phyloP scores from a whole-genome alignment of 2,888 invertebrate genomes.

The Lasius fuliginosus region DNA sequence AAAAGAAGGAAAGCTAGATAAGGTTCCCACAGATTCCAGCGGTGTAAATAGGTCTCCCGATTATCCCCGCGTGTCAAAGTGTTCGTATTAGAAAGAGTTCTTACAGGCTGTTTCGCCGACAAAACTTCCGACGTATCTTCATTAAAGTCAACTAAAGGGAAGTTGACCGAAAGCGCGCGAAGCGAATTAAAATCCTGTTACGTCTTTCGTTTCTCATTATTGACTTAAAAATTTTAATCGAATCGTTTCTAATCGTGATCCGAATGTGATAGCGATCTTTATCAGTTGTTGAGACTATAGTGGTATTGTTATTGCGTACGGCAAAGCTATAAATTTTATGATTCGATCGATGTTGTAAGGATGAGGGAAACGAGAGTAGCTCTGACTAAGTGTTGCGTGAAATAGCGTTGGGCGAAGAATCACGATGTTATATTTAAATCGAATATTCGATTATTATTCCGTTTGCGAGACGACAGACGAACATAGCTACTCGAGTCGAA shows the following conservation, averaged over 20 bases:
- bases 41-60: slow-evolving; percentile 29
- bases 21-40: slow-evolving; percentile 61
- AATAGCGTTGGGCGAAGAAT: neutral
- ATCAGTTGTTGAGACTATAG: slow-evolving; percentile 47
- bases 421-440: neutral
- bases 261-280: slow-evolving; percentile 17
- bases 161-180: neutral
- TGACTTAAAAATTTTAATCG: neutral
- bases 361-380: neutral
- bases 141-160: neutral
- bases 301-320: slow-evolving; percentile 44
- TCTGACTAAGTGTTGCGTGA: neutral
- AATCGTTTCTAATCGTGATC: slow-evolving; percentile 11
- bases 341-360: neutral
- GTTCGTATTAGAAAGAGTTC: neutral
- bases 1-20: slow-evolving; percentile 28
- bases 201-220: neutral
- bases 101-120: neutral
- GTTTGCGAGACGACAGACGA: neutral
- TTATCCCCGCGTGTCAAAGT: slow-evolving; percentile 2
- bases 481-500: neutral
- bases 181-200: neutral
- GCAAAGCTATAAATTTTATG: slow-evolving; percentile 55
- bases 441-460: slow-evolving; percentile 14
- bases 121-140: neutral